These are phyloP conservation scores for Prolemur simus DNA, from an alignment of 2,113 vertebrate genomes.

Conservation along the genomic window DNA sequence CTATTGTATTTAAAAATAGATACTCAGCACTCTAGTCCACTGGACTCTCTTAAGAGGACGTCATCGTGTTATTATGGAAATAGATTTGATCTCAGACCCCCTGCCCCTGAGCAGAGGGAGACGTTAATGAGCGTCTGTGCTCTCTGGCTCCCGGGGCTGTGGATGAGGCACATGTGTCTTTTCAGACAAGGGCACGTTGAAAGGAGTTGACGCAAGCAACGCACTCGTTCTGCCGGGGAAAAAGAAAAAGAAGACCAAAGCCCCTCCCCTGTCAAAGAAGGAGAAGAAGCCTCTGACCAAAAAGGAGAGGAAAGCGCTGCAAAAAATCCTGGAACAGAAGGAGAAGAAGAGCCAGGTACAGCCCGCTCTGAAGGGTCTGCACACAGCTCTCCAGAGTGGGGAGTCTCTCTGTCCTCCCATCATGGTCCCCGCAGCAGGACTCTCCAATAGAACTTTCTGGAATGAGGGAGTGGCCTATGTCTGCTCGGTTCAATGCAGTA, in stretches of 20 bases:
- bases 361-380: accelerated
- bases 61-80: background rate
- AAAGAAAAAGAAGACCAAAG: slow-evolving; percentile 86
- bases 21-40: background rate
- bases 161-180: background rate
- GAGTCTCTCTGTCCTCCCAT: background rate
- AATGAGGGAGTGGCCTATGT: background rate
- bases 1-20: background rate
- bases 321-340: slow-evolving; percentile 94
- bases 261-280: background rate
- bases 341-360: slow-evolving; percentile 93
- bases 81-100: background rate
- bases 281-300: slow-evolving; percentile 91
- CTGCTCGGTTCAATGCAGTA: accelerated
- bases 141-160: accelerated
- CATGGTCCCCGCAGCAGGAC: too few species aligned
- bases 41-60: accelerated
- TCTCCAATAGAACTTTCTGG: background rate
- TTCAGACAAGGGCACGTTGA: slow-evolving; percentile 85
- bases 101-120: background rate
- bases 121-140: accelerated
- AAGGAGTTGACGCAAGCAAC: slow-evolving; percentile 93
- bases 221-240: slow-evolving; percentile 90
- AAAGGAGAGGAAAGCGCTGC: slow-evolving; percentile 91
- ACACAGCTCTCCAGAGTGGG: accelerated